A percentile compares a stretch with the other conserved stretches of the same genome.
Conservation (phyloP, 37 sponge, comb jelly and placozoan genomes). For the Haliclona indistincta region DNA sequence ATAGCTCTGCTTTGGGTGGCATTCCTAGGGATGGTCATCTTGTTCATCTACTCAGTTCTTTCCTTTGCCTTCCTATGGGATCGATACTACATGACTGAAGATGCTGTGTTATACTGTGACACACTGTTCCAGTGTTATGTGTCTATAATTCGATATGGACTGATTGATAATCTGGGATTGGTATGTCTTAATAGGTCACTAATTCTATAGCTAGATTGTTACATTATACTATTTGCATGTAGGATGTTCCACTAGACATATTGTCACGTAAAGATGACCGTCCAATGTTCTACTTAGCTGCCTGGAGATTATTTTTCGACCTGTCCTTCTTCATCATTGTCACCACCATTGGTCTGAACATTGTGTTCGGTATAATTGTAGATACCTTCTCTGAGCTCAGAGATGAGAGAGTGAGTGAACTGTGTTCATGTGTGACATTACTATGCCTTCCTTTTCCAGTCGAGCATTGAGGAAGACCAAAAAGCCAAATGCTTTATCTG, state of each 20-base stretch:
- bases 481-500: slow-evolving; percentile 68
- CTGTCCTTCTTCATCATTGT: slow-evolving; percentile 87
- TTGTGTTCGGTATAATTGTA: slow-evolving; percentile 93
- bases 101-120: slow-evolving; percentile 49
- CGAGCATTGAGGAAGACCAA: slow-evolving; percentile 37
- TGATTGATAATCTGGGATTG: slow-evolving; percentile 56
- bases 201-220: too few relatives aligned
- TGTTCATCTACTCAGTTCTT: slow-evolving; percentile 64
- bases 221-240: too few relatives aligned
- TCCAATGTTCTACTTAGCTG: too few relatives aligned
- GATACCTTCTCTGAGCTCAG: slow-evolving; percentile 90
- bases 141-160: slow-evolving; percentile 50
- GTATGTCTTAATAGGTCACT: too few relatives aligned
- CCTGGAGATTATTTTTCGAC: slow-evolving; percentile 75
- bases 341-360: slow-evolving; percentile 84
- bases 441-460: background rate
- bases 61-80: slow-evolving; percentile 53
- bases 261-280: too few relatives aligned
- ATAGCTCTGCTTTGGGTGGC: slow-evolving; percentile 56
- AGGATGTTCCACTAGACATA: too few relatives aligned
- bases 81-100: slow-evolving; percentile 19
- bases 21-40: slow-evolving; percentile 44
- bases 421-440: background rate
- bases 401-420: slow-evolving; percentile 65
- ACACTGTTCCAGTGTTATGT: slow-evolving; percentile 65